These are phyloP conservation scores for Athripsodes cinereus DNA, from an alignment of 2,888 invertebrate genomes.

Conservation along the genomic window DNA sequence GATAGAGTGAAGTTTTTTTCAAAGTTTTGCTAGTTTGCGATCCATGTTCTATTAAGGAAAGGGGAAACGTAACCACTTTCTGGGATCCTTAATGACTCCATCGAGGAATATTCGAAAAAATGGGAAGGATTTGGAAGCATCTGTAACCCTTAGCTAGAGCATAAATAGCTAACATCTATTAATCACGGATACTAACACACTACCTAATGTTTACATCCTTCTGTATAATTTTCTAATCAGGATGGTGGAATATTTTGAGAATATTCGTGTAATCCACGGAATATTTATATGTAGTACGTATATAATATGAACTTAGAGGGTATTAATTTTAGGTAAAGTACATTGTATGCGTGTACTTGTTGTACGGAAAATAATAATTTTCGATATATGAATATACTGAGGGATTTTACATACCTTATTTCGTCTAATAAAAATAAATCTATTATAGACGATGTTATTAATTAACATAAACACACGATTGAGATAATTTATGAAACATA, in stretches of 20 bases:
- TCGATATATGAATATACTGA: too few species aligned
- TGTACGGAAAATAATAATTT: too few species aligned
- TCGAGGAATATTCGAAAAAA: constrained; percentile 10
- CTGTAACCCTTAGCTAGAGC: constrained; percentile 16
- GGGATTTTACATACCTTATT: too few species aligned
- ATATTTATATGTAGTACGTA: not conserved
- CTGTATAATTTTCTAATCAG: constrained; percentile 2
- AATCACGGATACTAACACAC: constrained; percentile 8
- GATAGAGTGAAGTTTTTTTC: too few species aligned
- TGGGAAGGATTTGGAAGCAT: constrained; percentile 5
- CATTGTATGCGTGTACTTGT: too few species aligned
- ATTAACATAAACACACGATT: too few species aligned
- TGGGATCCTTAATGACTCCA: constrained; percentile 12
- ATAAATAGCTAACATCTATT: constrained; percentile 19
- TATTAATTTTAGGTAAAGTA: too few species aligned
- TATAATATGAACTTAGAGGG: too few species aligned
- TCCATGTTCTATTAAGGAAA: not conserved
- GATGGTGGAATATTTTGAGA: not conserved
- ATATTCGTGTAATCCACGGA: not conserved
- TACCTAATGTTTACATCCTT: constrained; percentile 1
- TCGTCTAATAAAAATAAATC: too few species aligned
- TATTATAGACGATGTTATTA: too few species aligned
- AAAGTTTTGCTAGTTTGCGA: not conserved
- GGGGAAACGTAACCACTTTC: not conserved
- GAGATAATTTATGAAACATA: too few species aligned